Evolutionary conservation across 2,797 vertebrate species (phyloP), one percentile per base, ranked within the genome.

Genomic region (Falco rusticolus): DNA sequence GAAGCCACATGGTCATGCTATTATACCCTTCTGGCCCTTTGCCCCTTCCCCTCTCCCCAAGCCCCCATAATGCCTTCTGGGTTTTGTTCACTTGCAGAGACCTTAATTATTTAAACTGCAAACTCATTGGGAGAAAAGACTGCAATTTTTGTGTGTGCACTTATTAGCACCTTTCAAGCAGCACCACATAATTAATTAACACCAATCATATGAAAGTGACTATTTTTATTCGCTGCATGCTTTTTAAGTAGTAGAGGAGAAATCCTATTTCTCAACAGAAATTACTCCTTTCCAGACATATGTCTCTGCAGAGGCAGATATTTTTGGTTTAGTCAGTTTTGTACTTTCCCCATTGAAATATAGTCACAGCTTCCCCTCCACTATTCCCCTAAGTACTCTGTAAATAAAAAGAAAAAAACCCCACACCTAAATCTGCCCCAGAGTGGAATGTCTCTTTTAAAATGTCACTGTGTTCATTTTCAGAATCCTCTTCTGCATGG

Each of bases 401-500:
- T 63, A 93, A 95, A 93, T 72, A 95, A 37, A 39, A 39, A 39
- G 11, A 39, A 39, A 39, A 39, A 39, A 39, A 39, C 5, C 39
- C 39, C 10, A 16, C 41, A 16, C 16, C 80, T 87, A 96, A 95
- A 94, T 89, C 89, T 90, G 65, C 37, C 87, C 71, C 92, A 80
- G 31, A 71, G 83, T 48, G 80, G 87, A 97, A 96, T 2, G 4
- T 90, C 87, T 96, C 79, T 95, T 91, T 94, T 90, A 96, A 96
- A 82, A 94, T 89, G 91, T 93, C 91, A 91, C 78, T 2, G 3
- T 86, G 72, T 84, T 91, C 93, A 93, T 95, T 90, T 87, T 83
- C 90, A 92, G 76, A 91, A 89, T 88, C 87, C 82, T 85, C 83
- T 96, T 90, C 89, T 94, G 92, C 95, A 85, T 92, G 61, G 90